A percentile compares a stretch with the other conserved stretches of the same genome.
Conservation (phyloP, 2,797 vertebrate species). For the Macropodus opercularis region DNA sequence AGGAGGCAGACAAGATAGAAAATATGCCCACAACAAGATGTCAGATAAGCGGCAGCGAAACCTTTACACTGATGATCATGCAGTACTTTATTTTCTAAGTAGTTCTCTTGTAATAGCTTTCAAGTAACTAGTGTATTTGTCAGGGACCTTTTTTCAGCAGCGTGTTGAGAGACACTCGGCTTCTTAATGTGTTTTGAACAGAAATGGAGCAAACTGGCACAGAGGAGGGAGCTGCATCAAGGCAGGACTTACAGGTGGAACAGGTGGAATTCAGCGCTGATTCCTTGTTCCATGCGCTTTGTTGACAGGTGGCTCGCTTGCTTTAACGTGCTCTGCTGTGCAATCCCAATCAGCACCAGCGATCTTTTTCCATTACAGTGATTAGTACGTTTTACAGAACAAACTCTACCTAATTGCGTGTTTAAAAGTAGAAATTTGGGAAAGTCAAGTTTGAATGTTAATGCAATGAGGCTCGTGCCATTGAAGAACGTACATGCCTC, state of each 20-base stretch:
- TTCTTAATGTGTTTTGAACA: background rate
- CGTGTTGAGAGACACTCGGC: background rate
- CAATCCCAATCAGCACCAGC: slow-evolving; percentile 1
- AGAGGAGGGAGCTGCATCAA: background rate
- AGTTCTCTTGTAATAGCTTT: too few species aligned
- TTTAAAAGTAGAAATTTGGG: background rate
- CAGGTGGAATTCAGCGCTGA: too few species aligned
- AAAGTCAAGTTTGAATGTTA: slow-evolving; percentile 14
- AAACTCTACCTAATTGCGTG: slow-evolving; percentile 3
- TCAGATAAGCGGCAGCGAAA: slow-evolving; percentile 10
- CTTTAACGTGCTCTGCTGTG: background rate
- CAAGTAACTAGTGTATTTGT: too few species aligned
- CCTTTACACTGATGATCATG: too few species aligned
- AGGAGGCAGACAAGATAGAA: slow-evolving; percentile 22
- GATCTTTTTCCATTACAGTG: slow-evolving; percentile 13
- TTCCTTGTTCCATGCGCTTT: too few species aligned
- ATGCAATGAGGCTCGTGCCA: slow-evolving; percentile 44
- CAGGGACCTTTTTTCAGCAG: slow-evolving; percentile 9
- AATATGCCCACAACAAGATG: slow-evolving; percentile 21
- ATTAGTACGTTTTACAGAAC: slow-evolving; percentile 5
- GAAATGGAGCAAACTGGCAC: background rate
- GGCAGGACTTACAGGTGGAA: too few species aligned
- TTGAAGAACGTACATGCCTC: slow-evolving; percentile 11
- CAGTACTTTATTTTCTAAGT: background rate
- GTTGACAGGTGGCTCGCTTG: too few species aligned